These are phyloP conservation scores for Bombycilla garrulus DNA, from an alignment of 2,113 vertebrate genomes.

Conservation along the genomic window DNA sequence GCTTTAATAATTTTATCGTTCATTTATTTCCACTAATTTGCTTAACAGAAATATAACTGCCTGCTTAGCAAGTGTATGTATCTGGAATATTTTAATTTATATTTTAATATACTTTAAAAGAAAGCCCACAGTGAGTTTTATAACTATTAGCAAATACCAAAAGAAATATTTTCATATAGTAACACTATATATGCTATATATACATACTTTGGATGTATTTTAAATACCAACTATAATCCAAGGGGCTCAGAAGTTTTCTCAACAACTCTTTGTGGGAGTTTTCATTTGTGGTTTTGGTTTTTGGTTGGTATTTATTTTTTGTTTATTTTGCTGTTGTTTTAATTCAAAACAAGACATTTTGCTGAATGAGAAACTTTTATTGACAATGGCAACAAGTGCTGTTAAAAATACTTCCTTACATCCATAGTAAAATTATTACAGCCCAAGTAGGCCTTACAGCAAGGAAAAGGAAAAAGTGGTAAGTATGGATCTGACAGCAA, in stretches of 20 bases:
- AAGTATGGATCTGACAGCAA: not conserved
- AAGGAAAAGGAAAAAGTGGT: not conserved
- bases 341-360: not conserved
- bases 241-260: not conserved
- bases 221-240: not conserved
- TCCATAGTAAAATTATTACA: not conserved
- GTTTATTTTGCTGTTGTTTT: not conserved
- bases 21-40: not conserved
- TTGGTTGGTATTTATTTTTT: not conserved
- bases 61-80: not conserved
- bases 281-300: not conserved
- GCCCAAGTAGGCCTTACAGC: not conserved
- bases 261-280: rapidly evolving
- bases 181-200: not conserved
- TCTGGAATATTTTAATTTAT: not conserved
- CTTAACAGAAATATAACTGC: not conserved
- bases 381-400: not conserved
- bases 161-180: not conserved
- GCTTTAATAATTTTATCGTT: not conserved
- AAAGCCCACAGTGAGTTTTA: not conserved
- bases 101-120: not conserved
- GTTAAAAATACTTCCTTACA: not conserved
- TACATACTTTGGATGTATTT: not conserved
- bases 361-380: not conserved
- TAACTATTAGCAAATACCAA: not conserved